These are phyloP conservation scores for Halcyon senegalensis DNA, from an alignment of 2,113 vertebrate species.

Conservation along the genomic window DNA sequence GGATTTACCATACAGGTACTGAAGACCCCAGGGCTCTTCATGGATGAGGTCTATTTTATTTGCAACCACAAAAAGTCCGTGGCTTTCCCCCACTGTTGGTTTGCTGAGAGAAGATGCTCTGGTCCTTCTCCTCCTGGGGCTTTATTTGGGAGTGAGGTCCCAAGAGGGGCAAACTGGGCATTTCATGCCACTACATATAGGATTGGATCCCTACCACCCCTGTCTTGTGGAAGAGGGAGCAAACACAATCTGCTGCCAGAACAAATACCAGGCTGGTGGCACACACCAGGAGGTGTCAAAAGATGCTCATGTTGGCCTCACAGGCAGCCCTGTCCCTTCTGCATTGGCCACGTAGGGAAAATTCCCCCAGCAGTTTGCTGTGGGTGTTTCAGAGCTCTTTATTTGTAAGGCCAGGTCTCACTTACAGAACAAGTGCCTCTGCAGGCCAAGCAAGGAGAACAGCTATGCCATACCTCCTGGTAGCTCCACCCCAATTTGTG, in stretches of 20 bases:
- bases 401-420: background rate
- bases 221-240: background rate
- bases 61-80: background rate
- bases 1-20: background rate
- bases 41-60: background rate
- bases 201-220: background rate
- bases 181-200: background rate
- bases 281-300: background rate
- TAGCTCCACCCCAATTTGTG: background rate
- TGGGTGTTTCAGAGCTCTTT: background rate
- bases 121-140: background rate
- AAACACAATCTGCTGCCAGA: background rate
- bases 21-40: background rate
- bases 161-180: rapidly evolving
- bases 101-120: background rate
- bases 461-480: background rate
- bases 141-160: background rate
- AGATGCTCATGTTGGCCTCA: rapidly evolving
- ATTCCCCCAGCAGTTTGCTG: background rate
- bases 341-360: background rate
- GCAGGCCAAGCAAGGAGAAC: background rate
- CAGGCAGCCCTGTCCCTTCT: background rate
- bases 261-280: background rate
- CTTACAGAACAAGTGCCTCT: background rate
- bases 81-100: background rate